Evolutionary conservation across 2,888 invertebrate genomes (phyloP), one percentile per base, ranked within the genome.

Genomic region (Campoplex capitator): DNA sequence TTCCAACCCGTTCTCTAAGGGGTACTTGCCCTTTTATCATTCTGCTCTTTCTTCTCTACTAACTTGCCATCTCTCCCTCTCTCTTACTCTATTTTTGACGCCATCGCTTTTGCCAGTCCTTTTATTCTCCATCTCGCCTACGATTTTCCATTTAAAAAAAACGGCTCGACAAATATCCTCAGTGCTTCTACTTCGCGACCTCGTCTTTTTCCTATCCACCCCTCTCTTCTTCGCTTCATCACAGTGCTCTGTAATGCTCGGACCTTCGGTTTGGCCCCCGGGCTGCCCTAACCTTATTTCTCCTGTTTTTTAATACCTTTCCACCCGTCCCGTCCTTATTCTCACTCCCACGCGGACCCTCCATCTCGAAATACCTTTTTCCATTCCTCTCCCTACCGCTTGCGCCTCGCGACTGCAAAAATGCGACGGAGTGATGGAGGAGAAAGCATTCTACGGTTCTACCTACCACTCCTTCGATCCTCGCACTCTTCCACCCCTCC

Each of bases 261-360:
- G 83, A 87, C 76, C 85, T 87, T 82, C 73, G 81, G 78, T 68
- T 77, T 62, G 78, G 81, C 82, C 78, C 86, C 86, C 78, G 85
- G 83, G 78, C 88, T 77, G 78, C 68, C 85, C 73, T 77, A 62
- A 73, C 80, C 80, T 35, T 51, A 67, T 77, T 65, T 35, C 62
- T 65, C 23, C 67, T 62, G 65, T 78, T 62, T 77, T 62, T 74
- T 70, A 54, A 71, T 74, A 54, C 70, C 51, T 62, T 80, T 70
- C 73, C 70, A 70, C 70, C 70, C 51, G 28, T 42, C n/a, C 38
- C 77, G 78, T 51, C 56, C 73, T 67, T 77, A 56, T 73, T 83
- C 68, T 48, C 68, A 13, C 68, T 56, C 54, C 75, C 13, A 45
- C 45, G 77, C 65, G 75, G 62, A 48, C 67, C 54, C 73, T 62